Conservation (phyloP, 2,113 vertebrate genomes). For the Fukomys damarensis region DNA sequence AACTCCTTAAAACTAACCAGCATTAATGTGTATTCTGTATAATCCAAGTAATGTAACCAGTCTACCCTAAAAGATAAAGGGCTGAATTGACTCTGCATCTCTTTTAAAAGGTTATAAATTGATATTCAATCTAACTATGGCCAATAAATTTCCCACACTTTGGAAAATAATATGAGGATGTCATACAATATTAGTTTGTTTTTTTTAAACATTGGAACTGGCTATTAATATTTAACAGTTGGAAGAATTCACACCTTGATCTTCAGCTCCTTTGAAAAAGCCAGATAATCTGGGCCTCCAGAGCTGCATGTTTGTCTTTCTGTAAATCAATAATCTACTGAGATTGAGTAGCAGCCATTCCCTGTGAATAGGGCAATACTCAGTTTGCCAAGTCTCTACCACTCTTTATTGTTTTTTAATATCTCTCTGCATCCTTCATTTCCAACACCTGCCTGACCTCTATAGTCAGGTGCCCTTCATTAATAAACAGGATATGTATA, state of each 20-base stretch:
- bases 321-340: neutral
- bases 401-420: neutral
- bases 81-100: neutral
- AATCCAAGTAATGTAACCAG: neutral
- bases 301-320: neutral
- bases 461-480: neutral
- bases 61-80: neutral
- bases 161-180: neutral
- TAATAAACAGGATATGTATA: neutral
- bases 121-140: neutral
- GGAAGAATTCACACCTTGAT: neutral
- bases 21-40: neutral
- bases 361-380: neutral
- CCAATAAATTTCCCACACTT: neutral
- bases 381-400: neutral
- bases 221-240: conserved; percentile 15
- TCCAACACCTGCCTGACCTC: neutral
- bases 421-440: neutral
- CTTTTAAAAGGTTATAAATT: neutral
- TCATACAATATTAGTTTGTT: neutral
- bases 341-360: neutral
- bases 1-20: neutral
- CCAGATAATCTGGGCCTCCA: neutral
- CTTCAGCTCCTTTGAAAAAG: neutral
- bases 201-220: conserved; percentile 18